phyloP scores from a whole-genome alignment of 2,113 vertebrate genomes.

The Phalacrocorax aristotelis region DNA sequence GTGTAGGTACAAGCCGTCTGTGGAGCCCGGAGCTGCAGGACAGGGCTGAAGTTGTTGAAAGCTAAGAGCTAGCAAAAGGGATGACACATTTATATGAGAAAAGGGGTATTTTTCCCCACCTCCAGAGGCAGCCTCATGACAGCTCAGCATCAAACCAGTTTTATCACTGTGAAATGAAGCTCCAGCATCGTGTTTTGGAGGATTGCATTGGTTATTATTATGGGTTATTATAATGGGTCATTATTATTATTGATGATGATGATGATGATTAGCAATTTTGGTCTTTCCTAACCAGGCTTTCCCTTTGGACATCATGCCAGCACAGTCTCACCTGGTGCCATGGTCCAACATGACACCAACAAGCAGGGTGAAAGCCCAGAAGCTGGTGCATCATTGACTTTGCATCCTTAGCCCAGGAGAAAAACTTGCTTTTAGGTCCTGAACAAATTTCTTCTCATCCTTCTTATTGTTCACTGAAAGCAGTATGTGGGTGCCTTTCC shows the following conservation, averaged over 20 bases:
- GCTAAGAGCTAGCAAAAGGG: not conserved
- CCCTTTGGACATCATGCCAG: not conserved
- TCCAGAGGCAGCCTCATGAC: not conserved
- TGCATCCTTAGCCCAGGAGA: not conserved
- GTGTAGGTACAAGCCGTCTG: not conserved
- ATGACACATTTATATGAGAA: not conserved
- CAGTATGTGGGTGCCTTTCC: not conserved
- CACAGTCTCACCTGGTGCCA: not conserved
- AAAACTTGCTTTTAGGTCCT: not conserved
- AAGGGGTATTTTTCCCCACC: accelerated
- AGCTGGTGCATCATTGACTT: not conserved
- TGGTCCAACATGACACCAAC: accelerated
- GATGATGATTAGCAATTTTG: not conserved
- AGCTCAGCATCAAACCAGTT: not conserved
- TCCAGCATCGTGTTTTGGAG: not conserved
- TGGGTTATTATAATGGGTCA: not conserved
- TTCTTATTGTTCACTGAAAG: not conserved
- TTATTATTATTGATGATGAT: not conserved
- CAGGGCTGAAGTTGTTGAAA: not conserved
- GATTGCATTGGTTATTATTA: not conserved
- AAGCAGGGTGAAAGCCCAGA: not conserved
- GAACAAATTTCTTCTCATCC: not conserved
- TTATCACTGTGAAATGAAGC: not conserved
- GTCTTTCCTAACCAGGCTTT: not conserved
- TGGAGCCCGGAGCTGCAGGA: not conserved